Evolutionary conservation across 2,888 invertebrate genomes (phyloP).

Genomic region (Troides aeacus): DNA sequence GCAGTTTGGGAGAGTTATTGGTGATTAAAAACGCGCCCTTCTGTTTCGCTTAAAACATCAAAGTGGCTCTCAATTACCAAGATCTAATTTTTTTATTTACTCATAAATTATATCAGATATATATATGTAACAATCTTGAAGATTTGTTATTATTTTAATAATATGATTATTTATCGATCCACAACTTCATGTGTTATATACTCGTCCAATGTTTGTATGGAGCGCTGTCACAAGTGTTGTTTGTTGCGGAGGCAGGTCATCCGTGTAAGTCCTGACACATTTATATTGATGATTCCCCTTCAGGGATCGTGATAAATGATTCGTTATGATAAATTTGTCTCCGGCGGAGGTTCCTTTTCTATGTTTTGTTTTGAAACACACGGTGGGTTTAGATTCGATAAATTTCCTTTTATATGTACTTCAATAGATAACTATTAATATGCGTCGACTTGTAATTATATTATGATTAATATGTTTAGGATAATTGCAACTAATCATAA

Average conservation of each 20-base stretch:
- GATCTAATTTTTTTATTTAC: conserved; percentile 13
- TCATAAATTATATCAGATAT: neutral
- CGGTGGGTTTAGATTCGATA: too few relatives aligned
- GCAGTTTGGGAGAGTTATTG: conserved; percentile 57
- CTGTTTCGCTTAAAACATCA: conserved; percentile 49
- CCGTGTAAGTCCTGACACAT: conserved; percentile 32
- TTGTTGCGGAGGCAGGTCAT: conserved; percentile 28
- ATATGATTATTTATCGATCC: too few relatives aligned
- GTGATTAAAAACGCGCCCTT: conserved; percentile 48
- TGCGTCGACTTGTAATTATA: too few relatives aligned
- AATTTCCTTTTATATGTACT: too few relatives aligned
- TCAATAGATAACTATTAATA: too few relatives aligned
- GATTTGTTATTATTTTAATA: too few relatives aligned
- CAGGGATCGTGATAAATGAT: conserved; percentile 33
- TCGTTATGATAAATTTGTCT: conserved; percentile 32
- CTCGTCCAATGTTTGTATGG: conserved; percentile 11
- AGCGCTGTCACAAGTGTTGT: neutral
- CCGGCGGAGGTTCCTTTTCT: conserved; percentile 7
- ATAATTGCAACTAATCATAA: too few relatives aligned
- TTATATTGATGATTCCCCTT: conserved; percentile 32
- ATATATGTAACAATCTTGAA: too few relatives aligned
- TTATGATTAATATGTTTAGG: too few relatives aligned
- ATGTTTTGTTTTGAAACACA: conserved; percentile 1
- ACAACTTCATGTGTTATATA: conserved; percentile 26
- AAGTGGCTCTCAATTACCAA: conserved; percentile 42